Base-by-base conservation (phyloP, 2,888 invertebrate species). In the Pterostichus niger region DNA sequence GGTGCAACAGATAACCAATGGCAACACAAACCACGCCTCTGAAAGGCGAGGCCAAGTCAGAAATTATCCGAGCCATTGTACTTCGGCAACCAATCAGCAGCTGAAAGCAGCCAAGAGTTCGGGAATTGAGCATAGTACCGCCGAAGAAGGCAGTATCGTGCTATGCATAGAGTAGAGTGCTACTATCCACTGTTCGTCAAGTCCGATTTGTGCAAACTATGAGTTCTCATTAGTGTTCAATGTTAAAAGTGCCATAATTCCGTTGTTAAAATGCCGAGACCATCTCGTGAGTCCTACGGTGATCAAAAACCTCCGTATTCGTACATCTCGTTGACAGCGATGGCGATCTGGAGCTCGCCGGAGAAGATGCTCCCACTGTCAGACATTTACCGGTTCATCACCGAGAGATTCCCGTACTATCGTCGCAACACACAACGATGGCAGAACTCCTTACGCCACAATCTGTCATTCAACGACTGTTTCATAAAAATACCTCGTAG, bases 291-390 rank as follows among this genome's bases (percentile, higher is more conserved):
- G 91, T 96, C 97, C 84, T 98, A 98, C 91, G 97, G 97, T 89
- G 98, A 98, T 90, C 97, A 98, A 91, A 99, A 99, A 91, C 99
- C 99, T 84, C 98, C 99, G 54, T 99, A 98, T 90, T 98, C 98
- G 75, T 99, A 99, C 91, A 99, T 99, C 89, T 98, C 98, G 71
- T 92, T 99, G 85, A 99, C 98, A 54, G 98, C 98, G 84, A 99
- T 99, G 99, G 99, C 99, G 84, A 98, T 99, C 88, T 98, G 98
- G 95, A 96, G 96, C 87, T 97, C 97, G 11, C 94, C 95, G 84
- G 98, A 98, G 90, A 98, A 98, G 90, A 98, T 98, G 97, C 92
- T 98, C 87, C 95, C 96, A 11, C 91, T 96, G 83, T 93, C 94
- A 84, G 96, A 96, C 88, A 97, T 97, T 89, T 97, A 97, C 91